Evolutionary conservation across 2,888 invertebrate species (phyloP), one percentile per base, ranked within the genome.

Genomic region (Callimorpha dominula): DNA sequence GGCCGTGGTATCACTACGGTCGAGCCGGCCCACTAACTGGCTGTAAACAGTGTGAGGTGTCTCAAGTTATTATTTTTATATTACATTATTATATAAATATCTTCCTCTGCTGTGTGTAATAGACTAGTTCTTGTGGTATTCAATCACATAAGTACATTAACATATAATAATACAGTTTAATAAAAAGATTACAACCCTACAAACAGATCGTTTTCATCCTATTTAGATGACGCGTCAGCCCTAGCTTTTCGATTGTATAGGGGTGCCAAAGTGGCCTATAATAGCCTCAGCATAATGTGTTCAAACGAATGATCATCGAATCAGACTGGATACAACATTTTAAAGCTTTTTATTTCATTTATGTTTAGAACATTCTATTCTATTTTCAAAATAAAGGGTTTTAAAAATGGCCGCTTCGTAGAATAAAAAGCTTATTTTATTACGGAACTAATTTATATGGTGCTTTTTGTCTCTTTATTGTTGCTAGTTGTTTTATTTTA

Each of bases 231-330:
- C 20, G 54, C 62, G 79, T 50, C 83, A 84, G 66, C 84, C 84
- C 85, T 84, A 81, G 11, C 50, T 50, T 64, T 67, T 77, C 76
- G 68, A 79, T 71, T 73, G 70, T 78, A 84, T 84, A 81, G 83
- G 83, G 84, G 84, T 81, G 85, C 75, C 78, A 86, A 88, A 88
- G 86, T 87, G 85, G 85, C 79, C 87, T 79, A 80, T 87, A 87
- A 87, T 87, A 81, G 81, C 76, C 70, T 77, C 70, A 42, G 76
- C 81, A 76, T 85, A 82, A 84, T 83, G 85, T 81, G 76, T 84
- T 84, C 81, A 84, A 82, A 84, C 85, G 84, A 84, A 84, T 85
- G 82, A 84, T 84, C 83, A 81, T 84, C 80, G 81, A 74, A 76
- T 81, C 76, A 68, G 72, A 80, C 78, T 80, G 79, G 74, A 81